phyloP scores from a whole-genome alignment of 1,140 invertebrate species.

The Pogonomyrmex californicus region DNA sequence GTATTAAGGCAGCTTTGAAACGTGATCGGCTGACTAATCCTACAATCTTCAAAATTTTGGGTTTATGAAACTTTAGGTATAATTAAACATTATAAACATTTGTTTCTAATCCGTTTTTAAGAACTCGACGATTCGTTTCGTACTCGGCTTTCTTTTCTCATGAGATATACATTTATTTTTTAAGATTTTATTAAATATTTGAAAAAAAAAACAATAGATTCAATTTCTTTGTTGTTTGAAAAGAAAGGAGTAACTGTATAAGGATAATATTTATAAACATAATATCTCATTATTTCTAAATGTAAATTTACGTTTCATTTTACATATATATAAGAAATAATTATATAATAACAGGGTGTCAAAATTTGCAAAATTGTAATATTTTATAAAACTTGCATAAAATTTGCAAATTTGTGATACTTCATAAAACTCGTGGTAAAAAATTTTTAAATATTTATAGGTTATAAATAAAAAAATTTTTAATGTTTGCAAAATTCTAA shows the following conservation, averaged over 20 bases:
- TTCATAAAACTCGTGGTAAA: background rate
- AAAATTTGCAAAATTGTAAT: background rate
- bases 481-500: background rate
- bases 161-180: background rate
- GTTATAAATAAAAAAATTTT: background rate
- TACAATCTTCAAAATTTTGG: background rate
- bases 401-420: background rate
- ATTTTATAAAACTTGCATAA: background rate
- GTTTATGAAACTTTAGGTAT: background rate
- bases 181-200: background rate
- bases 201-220: background rate
- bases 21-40: slow-evolving; percentile 5
- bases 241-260: background rate
- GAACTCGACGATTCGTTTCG: background rate
- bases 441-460: background rate
- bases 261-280: background rate
- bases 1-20: background rate
- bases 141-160: background rate
- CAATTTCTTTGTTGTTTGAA: background rate
- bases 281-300: background rate
- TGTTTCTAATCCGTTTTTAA: background rate
- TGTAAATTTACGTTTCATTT: background rate
- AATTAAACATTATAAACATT: background rate
- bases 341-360: background rate
- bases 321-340: background rate